Evolutionary conservation across 2,113 vertebrate genomes (phyloP), one percentile per base, ranked within the genome.

Genomic region (Cynoglossus semilaevis): DNA sequence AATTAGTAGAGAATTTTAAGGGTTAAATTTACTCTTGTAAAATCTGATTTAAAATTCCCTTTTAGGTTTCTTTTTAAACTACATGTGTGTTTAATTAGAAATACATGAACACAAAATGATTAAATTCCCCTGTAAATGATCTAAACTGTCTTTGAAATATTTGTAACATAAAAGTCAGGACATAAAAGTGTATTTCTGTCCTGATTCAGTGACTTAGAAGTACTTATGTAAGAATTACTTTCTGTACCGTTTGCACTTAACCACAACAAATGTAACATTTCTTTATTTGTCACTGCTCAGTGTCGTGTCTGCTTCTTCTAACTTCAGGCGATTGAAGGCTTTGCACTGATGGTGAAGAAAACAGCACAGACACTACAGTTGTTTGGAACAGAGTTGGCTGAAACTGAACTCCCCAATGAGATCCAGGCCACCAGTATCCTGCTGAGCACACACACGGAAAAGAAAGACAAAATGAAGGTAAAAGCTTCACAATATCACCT

Each of bases 261-360:
- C 9, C 37, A 38, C 37, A 10, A 38, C 37, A 38, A n/a, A 35
- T 50, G 15, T 36, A 10, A 2, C 1, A 14, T 50, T 58, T 47
- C 48, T 9, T 5, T 5, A 13, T 8, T 41, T 22, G 10, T 14
- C 29, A 17, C 42, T 10, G 8, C 19, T 19, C 29, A 29, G 7
- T 34, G n/a, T 15, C 50, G n/a, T 58, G 62, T 76, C 43, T 63
- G 12, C 9, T n/a, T 4, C 73, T n/a, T 14, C 10, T 9, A 12
- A 9, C 22, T 29, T 62, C 83, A 99, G 97, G 96, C 94, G 37
- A 96, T 99, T 36, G 97, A 99, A 81, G 90, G 90, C 69, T 99
- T 99, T 17, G 97, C 97, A 8, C 67, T 95, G 80, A 94, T 94
- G 93, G 97, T 99, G 51, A 99, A 99, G 83, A 93, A 92, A 83